Conservation (phyloP, 1,140 invertebrate species). For the Drosophila ogumai region DNA sequence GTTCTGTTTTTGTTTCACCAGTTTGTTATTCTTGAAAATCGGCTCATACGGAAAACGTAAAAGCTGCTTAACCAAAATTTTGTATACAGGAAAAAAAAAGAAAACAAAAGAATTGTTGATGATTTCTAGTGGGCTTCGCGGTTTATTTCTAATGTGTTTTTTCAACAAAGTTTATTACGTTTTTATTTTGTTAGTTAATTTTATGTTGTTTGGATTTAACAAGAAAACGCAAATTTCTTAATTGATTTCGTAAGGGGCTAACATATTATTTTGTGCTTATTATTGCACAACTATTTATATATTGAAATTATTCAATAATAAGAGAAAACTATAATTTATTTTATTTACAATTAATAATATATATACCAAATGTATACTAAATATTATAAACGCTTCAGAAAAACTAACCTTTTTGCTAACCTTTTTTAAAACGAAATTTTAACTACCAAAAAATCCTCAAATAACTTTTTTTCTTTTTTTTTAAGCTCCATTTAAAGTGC, state of each 20-base stretch:
- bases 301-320: neutral
- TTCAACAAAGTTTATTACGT: constrained; percentile 5
- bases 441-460: neutral
- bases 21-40: neutral
- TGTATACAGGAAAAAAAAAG: constrained; percentile 1
- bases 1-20: neutral
- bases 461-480: neutral
- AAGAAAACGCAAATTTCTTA: neutral
- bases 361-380: too few species aligned
- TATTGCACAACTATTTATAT: neutral
- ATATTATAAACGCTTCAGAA: neutral
- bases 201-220: constrained; percentile 1
- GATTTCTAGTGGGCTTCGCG: neutral
- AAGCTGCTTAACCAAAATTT: constrained; percentile 1
- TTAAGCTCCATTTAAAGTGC: constrained; percentile 29
- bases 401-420: neutral
- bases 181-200: neutral
- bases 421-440: neutral
- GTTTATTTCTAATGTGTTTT: constrained; percentile 16
- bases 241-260: neutral
- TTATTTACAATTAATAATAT: too few species aligned
- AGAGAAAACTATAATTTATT: too few species aligned
- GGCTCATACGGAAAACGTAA: neutral
- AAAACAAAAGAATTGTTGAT: constrained; percentile 4
- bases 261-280: neutral